Conservation (phyloP, 2,113 vertebrate genomes). For the Campylomormyrus tamandua region DNA sequence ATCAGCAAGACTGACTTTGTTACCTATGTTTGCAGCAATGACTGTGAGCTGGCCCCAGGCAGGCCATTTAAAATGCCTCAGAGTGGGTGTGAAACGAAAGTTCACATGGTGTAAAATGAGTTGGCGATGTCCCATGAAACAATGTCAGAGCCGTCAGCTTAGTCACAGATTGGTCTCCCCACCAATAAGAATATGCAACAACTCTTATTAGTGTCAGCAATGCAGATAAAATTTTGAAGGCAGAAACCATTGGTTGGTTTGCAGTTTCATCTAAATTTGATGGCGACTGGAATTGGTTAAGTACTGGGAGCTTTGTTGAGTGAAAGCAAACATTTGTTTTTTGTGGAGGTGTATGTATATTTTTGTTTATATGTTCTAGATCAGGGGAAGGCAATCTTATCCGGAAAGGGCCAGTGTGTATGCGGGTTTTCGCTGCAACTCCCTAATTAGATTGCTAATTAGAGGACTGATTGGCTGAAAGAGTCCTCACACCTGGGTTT, state of each 20-base stretch:
- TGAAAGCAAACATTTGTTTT: background rate
- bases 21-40: background rate
- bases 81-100: background rate
- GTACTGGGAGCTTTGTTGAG: background rate
- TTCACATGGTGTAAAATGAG: background rate
- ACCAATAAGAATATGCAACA: background rate
- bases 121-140: background rate
- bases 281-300: background rate
- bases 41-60: background rate
- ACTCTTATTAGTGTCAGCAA: background rate
- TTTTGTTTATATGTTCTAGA: background rate
- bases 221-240: background rate
- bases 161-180: background rate
- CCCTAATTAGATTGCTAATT: no score
- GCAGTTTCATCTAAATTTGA: background rate
- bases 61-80: background rate
- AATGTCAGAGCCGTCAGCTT: background rate
- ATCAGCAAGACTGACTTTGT: background rate
- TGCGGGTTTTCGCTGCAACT: no score
- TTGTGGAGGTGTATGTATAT: background rate
- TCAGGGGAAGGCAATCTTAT: no score
- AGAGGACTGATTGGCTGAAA: no score
- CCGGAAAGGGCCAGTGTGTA: no score
- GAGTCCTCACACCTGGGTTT: no score
- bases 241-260: background rate